Percentiles rank a stretch among this genome's conserved stretches.
Evolutionary conservation across 2,797 vertebrate genomes (phyloP).

Genomic region (Macropodus opercularis): DNA sequence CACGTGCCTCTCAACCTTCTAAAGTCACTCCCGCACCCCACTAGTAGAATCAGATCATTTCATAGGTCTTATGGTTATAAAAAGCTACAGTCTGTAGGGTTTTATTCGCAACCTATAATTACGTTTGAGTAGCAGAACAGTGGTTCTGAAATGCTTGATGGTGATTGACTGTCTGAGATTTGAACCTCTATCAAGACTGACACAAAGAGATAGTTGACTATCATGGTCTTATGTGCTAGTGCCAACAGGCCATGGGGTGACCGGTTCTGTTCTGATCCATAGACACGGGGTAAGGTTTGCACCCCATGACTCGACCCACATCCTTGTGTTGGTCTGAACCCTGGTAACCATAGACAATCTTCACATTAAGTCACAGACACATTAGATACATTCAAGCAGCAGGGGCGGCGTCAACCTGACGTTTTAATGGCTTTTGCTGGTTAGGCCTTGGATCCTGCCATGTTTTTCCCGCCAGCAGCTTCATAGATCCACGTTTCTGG

Average conservation of each 20-base stretch:
- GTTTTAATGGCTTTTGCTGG: not conserved
- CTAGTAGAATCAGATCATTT: no score
- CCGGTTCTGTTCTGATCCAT: no score
- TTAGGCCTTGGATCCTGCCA: not conserved
- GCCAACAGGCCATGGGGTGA: no score
- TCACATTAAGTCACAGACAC: not conserved
- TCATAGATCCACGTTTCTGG: not conserved
- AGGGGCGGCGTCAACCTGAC: not conserved
- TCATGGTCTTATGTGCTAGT: no score
- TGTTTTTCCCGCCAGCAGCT: not conserved
- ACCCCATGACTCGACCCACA: slow-evolving; percentile 4
- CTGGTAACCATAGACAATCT: not conserved
- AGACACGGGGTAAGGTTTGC: not conserved
- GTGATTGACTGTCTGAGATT: not conserved
- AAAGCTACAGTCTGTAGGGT: no score
- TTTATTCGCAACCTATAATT: not conserved
- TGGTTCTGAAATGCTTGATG: not conserved
- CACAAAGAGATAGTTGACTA: not conserved
- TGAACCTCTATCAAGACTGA: not conserved
- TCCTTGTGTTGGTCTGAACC: not conserved
- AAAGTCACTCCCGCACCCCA: no score
- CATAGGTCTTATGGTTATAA: no score
- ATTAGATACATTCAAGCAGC: not conserved
- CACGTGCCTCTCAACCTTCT: no score
- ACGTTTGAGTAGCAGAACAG: not conserved